Evolutionary conservation across 2,113 vertebrate species (phyloP), one percentile per base, ranked within the genome.

Genomic region (Callaeas wilsoni): DNA sequence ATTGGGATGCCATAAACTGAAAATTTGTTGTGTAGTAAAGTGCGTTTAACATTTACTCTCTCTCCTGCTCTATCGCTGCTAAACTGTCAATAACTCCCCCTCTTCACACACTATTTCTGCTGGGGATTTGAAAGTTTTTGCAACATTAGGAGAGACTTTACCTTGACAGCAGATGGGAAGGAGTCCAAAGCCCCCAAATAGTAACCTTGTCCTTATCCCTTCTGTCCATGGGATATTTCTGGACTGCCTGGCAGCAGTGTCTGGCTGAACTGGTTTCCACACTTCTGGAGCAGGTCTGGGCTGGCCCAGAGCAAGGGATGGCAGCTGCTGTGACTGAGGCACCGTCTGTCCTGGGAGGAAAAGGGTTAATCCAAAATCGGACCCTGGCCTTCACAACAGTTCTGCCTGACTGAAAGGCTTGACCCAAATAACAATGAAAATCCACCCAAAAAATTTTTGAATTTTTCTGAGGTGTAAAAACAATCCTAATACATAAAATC

Each of bases 11-110:
- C 35, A 13, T 13, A 53, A 10, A 65, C 17, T 16, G 70, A 87
- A 47, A 59, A 75, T 35, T 20, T 78, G 71, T 68, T 41, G 37
- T n/a, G 8, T 21, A 41, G 47, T 88, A 69, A 57, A 83, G 70
- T 30, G 30, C 46, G 62, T 68, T 85, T 94, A 92, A 62, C 41
- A 64, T 83, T 93, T 79, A 47, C 79, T 64, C 67, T 76, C 69
- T 47, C 52, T 69, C 52, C 60, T 55, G 57, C 53, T 84, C 74
- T 13, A 2, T 35, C 62, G 30, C 47, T 71, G 71, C 78, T 50
- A 4, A 81, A 11, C 69, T 41, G 35, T 22, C 42, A 12, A 1
- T 42, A 42, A 50, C 63, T 73, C 65, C 84, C 32, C 33, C 81
- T 9, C 65, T 65, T 52, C 9, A 50, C 59, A 33, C 41, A 1